Evolutionary conservation across 2,888 invertebrate genomes (phyloP), one percentile per base, ranked within the genome.

Genomic region (Zygothrica quintamaculata): DNA sequence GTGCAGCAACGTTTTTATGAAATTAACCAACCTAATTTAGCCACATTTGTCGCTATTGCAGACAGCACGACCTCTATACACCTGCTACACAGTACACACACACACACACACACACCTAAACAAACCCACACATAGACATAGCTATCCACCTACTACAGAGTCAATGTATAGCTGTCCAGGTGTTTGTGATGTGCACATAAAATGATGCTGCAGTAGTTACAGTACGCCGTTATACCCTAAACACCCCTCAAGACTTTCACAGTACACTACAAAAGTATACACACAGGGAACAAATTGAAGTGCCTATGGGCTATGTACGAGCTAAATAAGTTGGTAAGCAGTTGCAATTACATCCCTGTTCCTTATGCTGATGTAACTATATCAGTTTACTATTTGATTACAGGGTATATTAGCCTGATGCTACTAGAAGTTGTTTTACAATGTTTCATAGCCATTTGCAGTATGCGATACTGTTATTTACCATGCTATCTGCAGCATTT

Each of bases 1-100:
- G 34, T 47, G 50, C 59, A 48, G 50, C 59, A 48, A 13, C 33
- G 33, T 56, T 61, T 64, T 70, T 65, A 74, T 74, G 53, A 55
- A 55, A 68, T 77, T 84, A 65, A 73, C 75, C 70, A 65, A 75
- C 69, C 73, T 67, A 73, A 71, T 65, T 79, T 70, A 42, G 56
- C 40, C 58, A 64, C 60, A 62, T 74, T 71, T 65, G 61, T 65
- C 59, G 68, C 61, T 58, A 47, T 61, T 53, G 47, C 69, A 42
- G 33, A 52, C 13, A 12, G 31, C 29, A 26, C 25, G 12, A 25
- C 34, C 11, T 13, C 16, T 22, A 12, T 39, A 34, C 13, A 47
- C 15, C 40, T n/a, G n/a, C 31, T 9, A 5, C 13, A 29, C 43
- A 22, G n/a, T 16, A 25, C 9, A 44, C 18, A 22, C 2, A 29